Conservation (phyloP, 1,140 invertebrate genomes). For the Bombyx mandarina region DNA sequence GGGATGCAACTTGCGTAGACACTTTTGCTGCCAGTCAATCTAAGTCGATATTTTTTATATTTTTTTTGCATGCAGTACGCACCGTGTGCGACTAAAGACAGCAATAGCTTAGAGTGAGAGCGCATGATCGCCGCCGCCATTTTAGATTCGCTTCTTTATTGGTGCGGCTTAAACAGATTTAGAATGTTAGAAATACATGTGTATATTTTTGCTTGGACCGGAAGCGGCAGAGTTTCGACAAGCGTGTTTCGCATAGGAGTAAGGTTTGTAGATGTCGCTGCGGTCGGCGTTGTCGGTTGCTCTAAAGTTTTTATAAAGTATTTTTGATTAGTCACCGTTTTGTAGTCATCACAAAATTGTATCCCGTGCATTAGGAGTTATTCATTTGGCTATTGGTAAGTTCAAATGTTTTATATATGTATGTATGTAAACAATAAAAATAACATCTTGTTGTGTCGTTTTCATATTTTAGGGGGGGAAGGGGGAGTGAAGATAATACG, state of each 20-base stretch:
- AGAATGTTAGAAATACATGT: constrained; percentile 31
- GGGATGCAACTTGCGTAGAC: too few species aligned
- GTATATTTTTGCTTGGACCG: constrained; percentile 61
- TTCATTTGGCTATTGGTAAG: constrained; percentile 47
- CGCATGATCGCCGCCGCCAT: too few species aligned
- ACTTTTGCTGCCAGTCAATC: too few species aligned
- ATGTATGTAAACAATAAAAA: constrained; percentile 20
- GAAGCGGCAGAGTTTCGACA: constrained; percentile 34
- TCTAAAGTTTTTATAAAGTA: constrained; percentile 29
- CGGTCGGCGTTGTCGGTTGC: constrained; percentile 13
- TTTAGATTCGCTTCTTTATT: too few species aligned
- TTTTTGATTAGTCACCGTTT: constrained; percentile 49
- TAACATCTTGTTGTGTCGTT: constrained; percentile 61
- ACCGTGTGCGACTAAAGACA: too few species aligned
- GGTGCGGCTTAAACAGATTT: constrained; percentile 30
- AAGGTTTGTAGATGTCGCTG: constrained; percentile 26
- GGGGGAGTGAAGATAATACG: constrained; percentile 48
- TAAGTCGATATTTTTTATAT: too few species aligned
- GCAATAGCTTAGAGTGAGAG: too few species aligned
- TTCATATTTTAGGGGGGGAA: constrained; percentile 59
- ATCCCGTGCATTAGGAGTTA: constrained; percentile 43
- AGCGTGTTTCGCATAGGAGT: constrained; percentile 34
- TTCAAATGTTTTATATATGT: constrained; percentile 43
- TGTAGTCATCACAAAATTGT: constrained; percentile 61
- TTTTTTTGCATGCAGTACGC: too few species aligned